Evolutionary conservation across 2,113 vertebrate species (phyloP).

Genomic region (Sceloporus tristichus): DNA sequence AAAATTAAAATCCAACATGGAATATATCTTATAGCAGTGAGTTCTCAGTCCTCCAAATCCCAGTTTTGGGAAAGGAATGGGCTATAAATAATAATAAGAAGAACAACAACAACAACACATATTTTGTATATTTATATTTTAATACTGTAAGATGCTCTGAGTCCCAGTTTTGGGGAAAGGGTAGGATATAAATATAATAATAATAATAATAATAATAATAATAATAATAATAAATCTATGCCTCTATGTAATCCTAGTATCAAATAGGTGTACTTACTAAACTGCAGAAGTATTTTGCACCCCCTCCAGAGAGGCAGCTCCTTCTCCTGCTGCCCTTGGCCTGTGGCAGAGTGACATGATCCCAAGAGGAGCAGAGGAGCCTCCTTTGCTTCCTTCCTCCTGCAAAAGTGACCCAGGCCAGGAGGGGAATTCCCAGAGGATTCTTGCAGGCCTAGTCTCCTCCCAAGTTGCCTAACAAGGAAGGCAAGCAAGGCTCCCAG

Average conservation of each 20-base stretch:
- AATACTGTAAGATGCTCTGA: no score
- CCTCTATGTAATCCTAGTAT: no score
- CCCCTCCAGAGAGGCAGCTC: no score
- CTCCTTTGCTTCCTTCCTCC: not conserved
- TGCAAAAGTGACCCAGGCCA: not conserved
- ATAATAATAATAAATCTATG: no score
- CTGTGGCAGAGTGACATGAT: not conserved
- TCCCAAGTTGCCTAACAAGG: slow-evolving; percentile 20
- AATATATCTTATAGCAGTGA: not conserved
- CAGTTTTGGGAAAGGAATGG: no score
- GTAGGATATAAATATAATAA: no score
- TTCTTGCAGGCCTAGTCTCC: not conserved
- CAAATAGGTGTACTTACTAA: slow-evolving; percentile 57
- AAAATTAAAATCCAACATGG: not conserved
- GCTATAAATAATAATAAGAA: no score
- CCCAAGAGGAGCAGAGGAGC: not conserved
- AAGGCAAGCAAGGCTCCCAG: not conserved
- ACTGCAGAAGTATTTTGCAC: slow-evolving; percentile 11
- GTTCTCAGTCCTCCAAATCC: no score
- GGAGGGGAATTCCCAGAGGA: slow-evolving; percentile 54
- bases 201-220: no score
- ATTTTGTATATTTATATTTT: no score
- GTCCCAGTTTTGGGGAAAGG: no score
- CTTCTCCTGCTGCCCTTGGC: not conserved
- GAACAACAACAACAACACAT: no score